Evolutionary conservation across 2,113 vertebrate genomes (phyloP).

Genomic region (Marmota monax): DNA sequence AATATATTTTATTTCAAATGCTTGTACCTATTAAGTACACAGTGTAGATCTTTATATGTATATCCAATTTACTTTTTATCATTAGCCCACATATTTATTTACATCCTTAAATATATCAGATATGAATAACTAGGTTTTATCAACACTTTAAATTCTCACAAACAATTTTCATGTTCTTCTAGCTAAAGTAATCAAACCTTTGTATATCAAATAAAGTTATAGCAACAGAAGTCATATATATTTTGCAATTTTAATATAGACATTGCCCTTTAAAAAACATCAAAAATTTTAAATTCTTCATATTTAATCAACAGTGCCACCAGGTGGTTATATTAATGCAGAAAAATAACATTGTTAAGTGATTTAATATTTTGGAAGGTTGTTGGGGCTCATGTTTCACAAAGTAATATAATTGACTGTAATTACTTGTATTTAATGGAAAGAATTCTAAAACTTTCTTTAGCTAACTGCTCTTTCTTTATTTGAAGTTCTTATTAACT

Average conservation of each 20-base stretch:
- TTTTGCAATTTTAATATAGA: conserved; percentile 52
- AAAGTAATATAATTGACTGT: not conserved
- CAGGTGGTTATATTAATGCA: conserved; percentile 84
- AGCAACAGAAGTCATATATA: conserved; percentile 33
- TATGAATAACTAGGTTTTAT: not conserved
- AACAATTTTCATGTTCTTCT: conserved; percentile 59
- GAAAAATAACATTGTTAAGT: conserved; percentile 25
- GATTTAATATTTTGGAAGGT: not conserved
- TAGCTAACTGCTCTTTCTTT: not conserved
- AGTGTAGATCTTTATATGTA: not conserved
- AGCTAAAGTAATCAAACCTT: not conserved
- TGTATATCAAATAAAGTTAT: conserved; percentile 32
- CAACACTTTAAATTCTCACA: conserved; percentile 48
- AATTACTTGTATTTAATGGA: conserved; percentile 13
- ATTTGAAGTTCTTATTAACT: conserved; percentile 15
- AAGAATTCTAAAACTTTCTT: not conserved
- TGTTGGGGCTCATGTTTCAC: conserved; percentile 16
- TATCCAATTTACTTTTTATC: conserved; percentile 21
- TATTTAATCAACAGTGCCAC: conserved; percentile 89
- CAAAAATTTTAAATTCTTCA: conserved; percentile 68
- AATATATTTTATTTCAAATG: not conserved
- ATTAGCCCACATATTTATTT: not conserved
- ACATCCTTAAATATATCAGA: not conserved
- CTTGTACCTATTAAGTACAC: not conserved
- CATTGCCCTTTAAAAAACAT: not conserved